These are phyloP conservation scores for Eulithis testata DNA, from an alignment of 2,888 invertebrate species.

Conservation along the genomic window DNA sequence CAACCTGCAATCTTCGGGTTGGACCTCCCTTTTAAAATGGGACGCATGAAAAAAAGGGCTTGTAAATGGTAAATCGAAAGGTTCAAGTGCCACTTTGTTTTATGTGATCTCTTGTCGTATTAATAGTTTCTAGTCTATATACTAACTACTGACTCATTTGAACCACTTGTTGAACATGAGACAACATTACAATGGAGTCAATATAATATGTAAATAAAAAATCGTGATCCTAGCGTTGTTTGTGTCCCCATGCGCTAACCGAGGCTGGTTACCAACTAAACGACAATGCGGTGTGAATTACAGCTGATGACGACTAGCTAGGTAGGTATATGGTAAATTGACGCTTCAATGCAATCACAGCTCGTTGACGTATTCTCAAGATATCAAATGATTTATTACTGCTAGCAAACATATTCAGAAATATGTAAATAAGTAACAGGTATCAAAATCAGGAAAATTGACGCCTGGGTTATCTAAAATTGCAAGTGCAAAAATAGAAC, in stretches of 20 bases:
- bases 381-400: slow-evolving; percentile 73
- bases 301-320: slow-evolving; percentile 57
- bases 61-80: too few relatives aligned
- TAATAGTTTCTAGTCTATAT: not conserved
- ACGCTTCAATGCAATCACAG: slow-evolving; percentile 65
- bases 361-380: slow-evolving; percentile 57
- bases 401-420: slow-evolving; percentile 48
- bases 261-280: slow-evolving; percentile 57
- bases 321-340: slow-evolving; percentile 54
- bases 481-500: slow-evolving; percentile 8
- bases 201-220: slow-evolving; percentile 50
- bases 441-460: not conserved
- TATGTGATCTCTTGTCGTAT: not conserved
- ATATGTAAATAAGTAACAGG: slow-evolving; percentile 21
- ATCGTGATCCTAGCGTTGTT: slow-evolving; percentile 57
- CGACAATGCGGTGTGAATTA: slow-evolving; percentile 68
- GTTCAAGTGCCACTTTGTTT: not conserved
- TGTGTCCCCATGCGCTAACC: slow-evolving; percentile 66
- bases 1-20: too few relatives aligned
- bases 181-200: slow-evolving; percentile 42
- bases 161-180: slow-evolving; percentile 23
- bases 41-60: too few relatives aligned
- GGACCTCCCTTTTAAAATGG: too few relatives aligned
- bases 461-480: slow-evolving; percentile 10
- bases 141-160: slow-evolving; percentile 16